Evolutionary conservation across 2,888 invertebrate species (phyloP).

Genomic region (Hypolimnas misippus): DNA sequence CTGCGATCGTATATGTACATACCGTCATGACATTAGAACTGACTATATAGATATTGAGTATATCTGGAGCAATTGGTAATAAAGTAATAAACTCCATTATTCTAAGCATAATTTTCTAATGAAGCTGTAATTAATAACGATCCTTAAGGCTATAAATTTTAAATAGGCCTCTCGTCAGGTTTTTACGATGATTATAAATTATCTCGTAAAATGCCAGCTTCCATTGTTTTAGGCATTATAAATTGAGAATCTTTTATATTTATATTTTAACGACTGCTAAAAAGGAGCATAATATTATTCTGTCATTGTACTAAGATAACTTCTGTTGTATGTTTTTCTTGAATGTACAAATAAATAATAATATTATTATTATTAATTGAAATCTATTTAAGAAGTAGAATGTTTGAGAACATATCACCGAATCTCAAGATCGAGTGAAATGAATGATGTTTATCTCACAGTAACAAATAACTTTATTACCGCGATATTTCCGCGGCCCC

Average conservation of each 20-base stretch:
- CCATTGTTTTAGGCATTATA: constrained; percentile 1
- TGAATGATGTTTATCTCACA: constrained; percentile 8
- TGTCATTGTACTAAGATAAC: too few species aligned
- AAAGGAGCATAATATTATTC: neutral
- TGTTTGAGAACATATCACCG: neutral
- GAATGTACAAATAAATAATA: too few species aligned
- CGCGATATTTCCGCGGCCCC: neutral
- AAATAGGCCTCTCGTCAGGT: constrained; percentile 1
- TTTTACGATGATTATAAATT: constrained; percentile 4
- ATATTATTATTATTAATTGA: too few species aligned
- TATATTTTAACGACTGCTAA: neutral
- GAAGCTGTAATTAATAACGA: neutral
- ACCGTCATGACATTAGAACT: too few species aligned
- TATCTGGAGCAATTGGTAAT: constrained; percentile 10
- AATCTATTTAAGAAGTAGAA: neutral
- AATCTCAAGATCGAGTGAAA: constrained; percentile 1
- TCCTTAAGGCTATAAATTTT: neutral
- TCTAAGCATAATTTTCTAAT: constrained; percentile 2
- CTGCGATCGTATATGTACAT: too few species aligned
- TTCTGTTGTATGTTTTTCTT: too few species aligned
- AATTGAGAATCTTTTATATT: neutral
- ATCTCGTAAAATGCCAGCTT: neutral
- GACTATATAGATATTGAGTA: too few species aligned
- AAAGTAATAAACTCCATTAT: neutral
- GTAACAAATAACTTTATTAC: constrained; percentile 6